Base-by-base conservation (phyloP, 2,888 invertebrate genomes). In the Himalopsyche anomala region DNA sequence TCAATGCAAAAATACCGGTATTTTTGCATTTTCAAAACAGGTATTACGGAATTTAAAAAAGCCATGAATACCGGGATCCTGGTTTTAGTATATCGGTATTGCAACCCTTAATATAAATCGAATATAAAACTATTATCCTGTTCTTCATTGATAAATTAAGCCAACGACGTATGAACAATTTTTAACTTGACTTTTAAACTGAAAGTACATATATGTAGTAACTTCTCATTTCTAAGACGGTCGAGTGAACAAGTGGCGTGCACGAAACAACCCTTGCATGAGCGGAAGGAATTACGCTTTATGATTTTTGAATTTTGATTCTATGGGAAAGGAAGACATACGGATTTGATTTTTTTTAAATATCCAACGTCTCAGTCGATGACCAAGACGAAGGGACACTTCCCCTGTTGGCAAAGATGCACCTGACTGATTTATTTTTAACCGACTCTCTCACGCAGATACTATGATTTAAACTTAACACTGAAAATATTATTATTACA, bases 281-380 rank as follows among this genome's bases (percentile, higher is more conserved):
- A n/a, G 54, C 15, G 86, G 87, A 86, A 87, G 87, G 87, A 87
- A 87, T 80, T 86, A 87, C 86, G 87, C 83, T 86, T 51, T 80
- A 82, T 87, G 87, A 84, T 82, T 87, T 82, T 82, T 83, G 62
- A 36, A 62, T 82, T 36, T 15, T 74, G 74, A 74, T 74, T 74
- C 74, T 74, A 74, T 74, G 74, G 74, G 74, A 74, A 74, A 38
- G 38, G 28, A 74, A 19, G 74, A 74, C 8, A 74, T 28, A 36
- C 5, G 38, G 36, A 36, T 74, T 74, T 74, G 74, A 74, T 74
- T 74, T 51, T 51, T 51, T 45, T 69, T 19, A 69, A 36, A 38
- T 28, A 74, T 0, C 28, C 36, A 74, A 36, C 84, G 84, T 84
- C 81, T 84, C 81, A 54, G 84, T 80, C 38, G 28, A 80, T 51